These are phyloP conservation scores for Monopterus albus DNA, from an alignment of 2,113 vertebrate species.

Conservation along the genomic window DNA sequence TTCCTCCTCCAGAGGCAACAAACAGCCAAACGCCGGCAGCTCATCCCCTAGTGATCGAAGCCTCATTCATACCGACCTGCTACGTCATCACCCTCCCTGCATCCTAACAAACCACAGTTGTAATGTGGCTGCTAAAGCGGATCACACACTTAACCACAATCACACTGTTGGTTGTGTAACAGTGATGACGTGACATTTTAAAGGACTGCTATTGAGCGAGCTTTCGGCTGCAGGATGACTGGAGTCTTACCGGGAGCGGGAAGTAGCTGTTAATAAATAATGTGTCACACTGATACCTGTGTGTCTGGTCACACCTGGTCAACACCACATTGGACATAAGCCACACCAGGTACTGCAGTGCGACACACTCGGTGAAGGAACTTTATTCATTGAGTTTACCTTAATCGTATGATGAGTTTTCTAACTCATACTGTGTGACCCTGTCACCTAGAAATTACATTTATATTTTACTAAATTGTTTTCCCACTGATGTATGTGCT, in stretches of 20 bases:
- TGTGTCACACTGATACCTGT: conserved; percentile 52
- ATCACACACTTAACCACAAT: conserved; percentile 43
- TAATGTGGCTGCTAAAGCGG: conserved; percentile 35
- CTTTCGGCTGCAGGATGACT: background rate
- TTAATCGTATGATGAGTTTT: no score
- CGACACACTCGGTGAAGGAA: background rate
- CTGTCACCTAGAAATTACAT: no score
- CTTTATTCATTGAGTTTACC: no score
- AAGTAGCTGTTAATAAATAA: conserved; percentile 50
- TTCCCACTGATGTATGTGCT: no score
- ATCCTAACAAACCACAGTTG: conserved; percentile 1
- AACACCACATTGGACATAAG: conserved; percentile 10
- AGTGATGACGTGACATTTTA: conserved; percentile 11
- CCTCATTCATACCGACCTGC: conserved; percentile 25
- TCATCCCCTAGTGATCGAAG: conserved; percentile 2
- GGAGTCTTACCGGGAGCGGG: conserved; percentile 35
- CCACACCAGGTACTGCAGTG: background rate
- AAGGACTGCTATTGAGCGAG: background rate
- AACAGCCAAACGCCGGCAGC: background rate
- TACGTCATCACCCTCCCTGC: background rate
- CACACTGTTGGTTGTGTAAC: conserved; percentile 32
- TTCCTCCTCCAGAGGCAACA: background rate
- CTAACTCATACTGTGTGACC: no score
- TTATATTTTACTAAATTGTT: no score
- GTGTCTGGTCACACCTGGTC: conserved; percentile 47